Evolutionary conservation across 2,888 invertebrate species (phyloP).

Genomic region (Metacarcinus magister): DNA sequence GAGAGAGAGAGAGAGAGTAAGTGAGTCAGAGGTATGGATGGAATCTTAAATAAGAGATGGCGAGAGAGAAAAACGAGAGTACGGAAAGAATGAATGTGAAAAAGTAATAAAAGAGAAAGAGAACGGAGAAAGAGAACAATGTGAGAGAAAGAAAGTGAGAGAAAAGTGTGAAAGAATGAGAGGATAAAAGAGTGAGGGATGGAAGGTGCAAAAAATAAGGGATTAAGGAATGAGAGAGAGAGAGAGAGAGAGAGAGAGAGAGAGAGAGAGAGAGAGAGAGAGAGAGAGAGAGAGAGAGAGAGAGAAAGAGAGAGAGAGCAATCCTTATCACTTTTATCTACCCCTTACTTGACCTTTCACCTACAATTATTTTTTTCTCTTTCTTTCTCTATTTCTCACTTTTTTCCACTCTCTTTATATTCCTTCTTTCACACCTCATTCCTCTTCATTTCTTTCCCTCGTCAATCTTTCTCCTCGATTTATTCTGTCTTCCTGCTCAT

Average conservation of each 20-base stretch:
- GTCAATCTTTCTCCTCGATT: not conserved
- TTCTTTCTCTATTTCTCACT: not conserved
- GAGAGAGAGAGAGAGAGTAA: not conserved
- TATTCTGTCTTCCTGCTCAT: not conserved
- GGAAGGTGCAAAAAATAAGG: not conserved
- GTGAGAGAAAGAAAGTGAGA: not conserved
- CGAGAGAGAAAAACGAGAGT: no score
- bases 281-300: slow-evolving; percentile 26
- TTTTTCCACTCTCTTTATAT: not conserved
- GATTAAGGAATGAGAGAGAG: not conserved
- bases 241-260: slow-evolving; percentile 15
- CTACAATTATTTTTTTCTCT: not conserved
- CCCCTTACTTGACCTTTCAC: not conserved
- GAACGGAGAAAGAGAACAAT: no score
- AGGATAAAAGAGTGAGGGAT: not conserved
- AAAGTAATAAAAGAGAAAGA: not conserved
- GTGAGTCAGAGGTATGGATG: no score
- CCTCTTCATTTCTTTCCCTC: not conserved
- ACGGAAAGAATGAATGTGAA: no score
- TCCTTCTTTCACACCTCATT: not conserved
- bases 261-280: slow-evolving; percentile 26
- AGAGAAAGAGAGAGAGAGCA: slow-evolving; percentile 7
- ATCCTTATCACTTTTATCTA: not conserved
- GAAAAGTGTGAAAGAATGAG: not conserved
- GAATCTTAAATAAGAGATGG: no score